Base-by-base conservation (phyloP, 2,797 vertebrate species). In the Clarias pachynema region DNA sequence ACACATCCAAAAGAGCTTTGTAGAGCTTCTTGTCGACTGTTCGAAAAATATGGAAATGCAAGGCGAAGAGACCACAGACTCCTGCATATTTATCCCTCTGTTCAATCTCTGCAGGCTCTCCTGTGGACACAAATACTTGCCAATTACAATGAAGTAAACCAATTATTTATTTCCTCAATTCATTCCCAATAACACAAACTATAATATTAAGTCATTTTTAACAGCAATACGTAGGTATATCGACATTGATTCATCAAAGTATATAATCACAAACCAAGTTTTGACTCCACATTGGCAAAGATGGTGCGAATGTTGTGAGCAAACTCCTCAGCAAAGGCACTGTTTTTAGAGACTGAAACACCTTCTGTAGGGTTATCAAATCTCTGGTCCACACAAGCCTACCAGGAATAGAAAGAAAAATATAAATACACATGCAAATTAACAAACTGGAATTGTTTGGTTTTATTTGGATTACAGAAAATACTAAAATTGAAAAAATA, bases 21-120 rank as follows among this genome's bases (percentile, higher is more conserved):
- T 97, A 99, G 90, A 99, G 92, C 90, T 97, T 99, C 94, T 99
- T 99, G 95, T 99, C 98, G 4, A 99, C 88, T 4, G 96, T 95
- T 82, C 98, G 96, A 94, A 99, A 99, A 92, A 99, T 98, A 79
- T 99, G 97, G 93, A 99, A 99, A 92, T 99, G 96, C 87, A 99
- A 93, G 20, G 97, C 97, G 86, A 97, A 99, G 37, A 99, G 97
- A 40, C 96, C 93, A 89, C 98, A 99, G 82, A 99, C 93, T 0
- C 95, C 96, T 44, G 97, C 95, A 0, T 98, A 99, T 89, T 98
- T 99, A 89, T 99, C 97, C 90, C 98, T 96, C 95, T 99, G 98
- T 92, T 99, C 98, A 82, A 99, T 98, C 94, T 99, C 98, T 85
- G 97, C 96, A 72, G 98, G 97, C 90, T 99, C 98, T 65, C 98